Percentiles rank a stretch among this genome's conserved stretches.
phyloP scores from a whole-genome alignment of 2,113 vertebrate species.

The Engystomops pustulosus region DNA sequence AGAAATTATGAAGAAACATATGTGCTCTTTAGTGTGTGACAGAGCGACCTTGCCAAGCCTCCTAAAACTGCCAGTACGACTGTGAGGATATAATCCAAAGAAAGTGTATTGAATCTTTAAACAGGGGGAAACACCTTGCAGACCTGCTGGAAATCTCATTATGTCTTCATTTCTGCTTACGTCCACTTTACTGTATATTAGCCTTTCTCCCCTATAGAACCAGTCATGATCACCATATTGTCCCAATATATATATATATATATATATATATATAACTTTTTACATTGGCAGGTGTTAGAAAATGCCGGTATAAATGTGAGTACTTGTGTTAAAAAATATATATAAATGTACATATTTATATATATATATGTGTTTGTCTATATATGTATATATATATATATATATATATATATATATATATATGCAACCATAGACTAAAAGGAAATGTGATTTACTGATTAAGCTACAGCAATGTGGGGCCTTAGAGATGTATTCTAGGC shows the following conservation, averaged over 20 bases:
- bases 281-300: too few relatives aligned
- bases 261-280: neutral
- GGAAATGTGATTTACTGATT: constrained; percentile 51
- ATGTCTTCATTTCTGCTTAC: constrained; percentile 52
- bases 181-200: constrained; percentile 36
- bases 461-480: constrained; percentile 18
- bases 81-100: constrained; percentile 48
- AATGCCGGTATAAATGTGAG: too few relatives aligned
- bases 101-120: constrained; percentile 47
- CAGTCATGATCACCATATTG: neutral
- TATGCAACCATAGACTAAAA: constrained; percentile 13
- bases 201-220: neutral
- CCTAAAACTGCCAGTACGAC: constrained; percentile 49
- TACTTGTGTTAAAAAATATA: too few relatives aligned
- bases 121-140: constrained; percentile 50
- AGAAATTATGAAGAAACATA: constrained; percentile 55
- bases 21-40: constrained; percentile 56
- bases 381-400: constrained; percentile 2
- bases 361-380: neutral
- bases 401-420: neutral
- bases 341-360: neutral
- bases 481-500: neutral
- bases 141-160: constrained; percentile 48
- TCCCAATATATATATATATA: constrained; percentile 8
- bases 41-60: constrained; percentile 47